Evolutionary conservation across 1,140 invertebrate genomes (phyloP), one percentile per base, ranked within the genome.

Genomic region (Drosophila kikkawai): DNA sequence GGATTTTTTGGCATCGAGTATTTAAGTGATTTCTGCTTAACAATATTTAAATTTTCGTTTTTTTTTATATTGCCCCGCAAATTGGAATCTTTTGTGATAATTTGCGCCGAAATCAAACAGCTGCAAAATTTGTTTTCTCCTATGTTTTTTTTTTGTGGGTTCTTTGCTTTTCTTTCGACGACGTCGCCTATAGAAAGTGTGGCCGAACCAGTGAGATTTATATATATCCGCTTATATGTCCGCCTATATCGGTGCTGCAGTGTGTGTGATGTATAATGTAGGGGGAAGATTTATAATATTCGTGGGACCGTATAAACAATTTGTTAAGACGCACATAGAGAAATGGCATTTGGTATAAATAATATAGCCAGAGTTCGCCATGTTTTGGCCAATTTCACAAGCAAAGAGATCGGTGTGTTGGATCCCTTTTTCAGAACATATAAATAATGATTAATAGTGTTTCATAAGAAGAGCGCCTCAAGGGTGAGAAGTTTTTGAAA

Each of bases 31-130:
- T 83, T 83, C 73, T 58, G 77, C 81, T 88, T 80, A 88, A 90
- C 85, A 90, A 75, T 84, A 71, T 84, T 71, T 75, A 70, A 50
- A 56, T 59, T 63, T 60, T 7, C 42, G 41, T 29, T 69, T 51
- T 48, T 51, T 48, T 74, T 74, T 47, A 48, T 59, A 36, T 39
- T 39, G 53, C 42, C 44, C 19, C 19, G 29, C 37, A 22, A 58
- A 59, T 71, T 50, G 44, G 41, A 50, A 57, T 87, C 84, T 85
- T 77, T 88, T 65, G 85, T 87, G 74, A 82, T 84, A 88, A 88
- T 87, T 88, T 87, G 84, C 80, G 84, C 77, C 66, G 84, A 87
- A 90, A 88, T 87, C 64, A 87, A 87, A 90, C 84, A 84, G 84
- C 84, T 87, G 84, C 84, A 90, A 80, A 84, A 90, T 78, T 75